phyloP scores from a whole-genome alignment of 2,888 invertebrate species.

The Gerris lacustris region DNA sequence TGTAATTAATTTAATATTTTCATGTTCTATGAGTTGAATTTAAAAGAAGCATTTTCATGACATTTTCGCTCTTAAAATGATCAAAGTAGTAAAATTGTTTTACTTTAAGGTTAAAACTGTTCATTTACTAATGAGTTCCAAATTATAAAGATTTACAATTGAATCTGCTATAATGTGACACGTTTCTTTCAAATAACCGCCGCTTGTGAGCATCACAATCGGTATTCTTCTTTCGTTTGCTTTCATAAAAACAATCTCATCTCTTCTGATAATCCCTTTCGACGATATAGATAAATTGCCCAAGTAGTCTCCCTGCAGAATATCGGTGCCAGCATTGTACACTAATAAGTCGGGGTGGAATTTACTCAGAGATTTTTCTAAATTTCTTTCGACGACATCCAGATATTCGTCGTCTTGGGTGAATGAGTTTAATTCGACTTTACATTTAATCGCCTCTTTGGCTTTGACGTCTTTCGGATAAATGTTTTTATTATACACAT shows the following conservation, averaged over 20 bases:
- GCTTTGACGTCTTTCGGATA: constrained; percentile 67
- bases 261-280: constrained; percentile 64
- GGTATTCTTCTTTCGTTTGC: constrained; percentile 54
- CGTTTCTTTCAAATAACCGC: constrained; percentile 67
- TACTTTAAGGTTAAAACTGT: background rate
- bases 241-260: constrained; percentile 67
- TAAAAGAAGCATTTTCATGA: too few species aligned
- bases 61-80: too few species aligned
- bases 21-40: too few species aligned
- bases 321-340: constrained; percentile 90
- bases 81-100: too few species aligned
- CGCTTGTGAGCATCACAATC: constrained; percentile 76
- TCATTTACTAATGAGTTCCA: constrained; percentile 42
- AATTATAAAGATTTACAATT: constrained; percentile 58
- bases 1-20: too few species aligned
- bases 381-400: constrained; percentile 47
- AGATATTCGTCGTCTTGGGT: constrained; percentile 61
- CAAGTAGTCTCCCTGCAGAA: constrained; percentile 63
- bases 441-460: constrained; percentile 56
- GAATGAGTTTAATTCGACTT: constrained; percentile 50
- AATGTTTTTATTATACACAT: constrained; percentile 69
- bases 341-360: constrained; percentile 68
- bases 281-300: constrained; percentile 59
- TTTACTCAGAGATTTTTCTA: constrained; percentile 53
- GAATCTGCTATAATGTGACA: constrained; percentile 75